phyloP scores from a whole-genome alignment of 2,797 vertebrate species.

The Catostomus latipinnis region DNA sequence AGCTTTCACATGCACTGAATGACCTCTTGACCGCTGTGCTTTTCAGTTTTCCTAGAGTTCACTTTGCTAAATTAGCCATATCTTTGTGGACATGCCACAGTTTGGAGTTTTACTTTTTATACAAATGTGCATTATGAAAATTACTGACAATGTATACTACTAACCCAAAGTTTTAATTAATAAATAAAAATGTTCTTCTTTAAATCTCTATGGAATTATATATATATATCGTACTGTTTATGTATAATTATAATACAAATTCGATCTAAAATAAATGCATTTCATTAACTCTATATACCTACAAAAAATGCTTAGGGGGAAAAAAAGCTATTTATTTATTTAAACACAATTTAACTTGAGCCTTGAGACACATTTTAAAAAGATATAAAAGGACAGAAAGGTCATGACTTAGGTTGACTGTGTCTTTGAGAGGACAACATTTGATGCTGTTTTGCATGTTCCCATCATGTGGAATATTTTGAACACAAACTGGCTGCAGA shows the following conservation, averaged over 20 bases:
- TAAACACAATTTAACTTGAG: too few relatives aligned
- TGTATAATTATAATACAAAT: neutral
- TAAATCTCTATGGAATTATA: neutral
- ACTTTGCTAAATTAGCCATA: neutral
- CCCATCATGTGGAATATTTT: conserved; percentile 57
- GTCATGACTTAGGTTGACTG: conserved; percentile 36
- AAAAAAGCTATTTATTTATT: neutral
- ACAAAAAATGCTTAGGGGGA: neutral
- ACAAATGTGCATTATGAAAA: too few relatives aligned
- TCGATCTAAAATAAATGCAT: neutral
- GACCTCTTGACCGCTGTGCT: conserved; percentile 47
- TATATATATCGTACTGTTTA: too few relatives aligned
- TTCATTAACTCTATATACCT: neutral
- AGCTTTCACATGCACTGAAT: conserved; percentile 35
- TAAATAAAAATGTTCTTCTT: too few relatives aligned
- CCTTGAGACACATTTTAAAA: too few relatives aligned
- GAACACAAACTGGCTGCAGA: conserved; percentile 61
- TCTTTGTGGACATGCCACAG: neutral
- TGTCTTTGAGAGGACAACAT: conserved; percentile 35
- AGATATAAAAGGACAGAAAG: conserved; percentile 4
- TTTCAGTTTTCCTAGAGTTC: conserved; percentile 22
- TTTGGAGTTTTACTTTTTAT: neutral
- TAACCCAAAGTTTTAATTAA: too few relatives aligned
- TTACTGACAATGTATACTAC: too few relatives aligned
- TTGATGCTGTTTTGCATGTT: conserved; percentile 42